Base-by-base conservation (phyloP, 2,113 vertebrate species). In the Rattus rattus region DNA sequence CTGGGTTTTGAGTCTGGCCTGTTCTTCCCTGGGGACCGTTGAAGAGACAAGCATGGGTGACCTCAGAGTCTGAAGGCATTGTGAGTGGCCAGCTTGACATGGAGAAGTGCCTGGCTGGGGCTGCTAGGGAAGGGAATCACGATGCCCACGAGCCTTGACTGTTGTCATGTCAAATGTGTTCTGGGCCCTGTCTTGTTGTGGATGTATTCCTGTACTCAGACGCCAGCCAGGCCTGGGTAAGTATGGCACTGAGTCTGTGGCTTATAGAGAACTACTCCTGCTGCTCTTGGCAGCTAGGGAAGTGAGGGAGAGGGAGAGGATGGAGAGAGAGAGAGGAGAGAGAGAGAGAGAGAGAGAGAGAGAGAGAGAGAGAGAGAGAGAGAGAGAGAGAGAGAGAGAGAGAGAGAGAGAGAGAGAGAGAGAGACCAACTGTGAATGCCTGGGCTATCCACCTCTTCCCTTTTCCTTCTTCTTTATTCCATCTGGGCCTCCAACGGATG, bases 131-230 rank as follows among this genome's bases (percentile, higher is more conserved):
- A 63, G 56, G 24, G 2, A 14, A 43, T 61, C 7, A 4, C 17
- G 81, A 5, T 43, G 24, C 7, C n/a, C n/a, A 4, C n/a, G 81
- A 28, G 3, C 7, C 56, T n/a, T 39, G 7, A 28, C 13, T 7
- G 10, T 63, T 63, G 59, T 43, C 61, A 43, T 17, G 13, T 39
- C 24, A 84, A 43, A 17, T 63, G 14, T 84, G 59, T 43, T 22
- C n/a, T 84, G 59, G 43, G n/a, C 7, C 59, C 13, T 43, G 24
- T 84, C 12, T 81, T 39, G 77, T 80, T 36, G n/a, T 43, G 56
- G n/a, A 0, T 39, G 0, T 63, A 1, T 26, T 63, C 24, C 56
- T 16, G 20, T 30, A 20, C 59, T 43, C n/a, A 43, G n/a, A 28
- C 1, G 5, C 17, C 24, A 63, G 7, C 14, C 59, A 63, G 81